A percentile compares a stretch with the other conserved stretches of the same genome.
Conservation (phyloP, 2,113 vertebrate species). For the Spheniscus mendiculus region DNA sequence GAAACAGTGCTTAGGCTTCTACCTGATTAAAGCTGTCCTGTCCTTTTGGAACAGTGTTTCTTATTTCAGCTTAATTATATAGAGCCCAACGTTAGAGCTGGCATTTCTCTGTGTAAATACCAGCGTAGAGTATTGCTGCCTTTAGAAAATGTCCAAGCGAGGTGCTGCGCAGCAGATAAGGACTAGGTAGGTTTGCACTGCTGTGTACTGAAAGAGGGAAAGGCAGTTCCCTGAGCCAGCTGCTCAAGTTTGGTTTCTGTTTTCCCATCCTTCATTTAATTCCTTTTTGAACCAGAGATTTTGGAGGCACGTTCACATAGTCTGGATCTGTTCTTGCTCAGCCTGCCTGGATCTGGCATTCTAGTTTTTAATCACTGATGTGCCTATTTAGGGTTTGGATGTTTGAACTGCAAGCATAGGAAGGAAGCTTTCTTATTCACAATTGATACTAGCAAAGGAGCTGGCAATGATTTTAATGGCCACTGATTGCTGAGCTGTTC, state of each 20-base stretch:
- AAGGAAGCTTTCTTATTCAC: neutral
- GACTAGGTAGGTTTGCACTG: neutral
- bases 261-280: neutral
- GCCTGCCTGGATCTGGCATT: neutral
- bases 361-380: neutral
- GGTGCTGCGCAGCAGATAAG: neutral
- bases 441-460: neutral
- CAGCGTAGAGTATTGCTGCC: neutral
- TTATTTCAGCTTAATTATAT: neutral
- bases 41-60: neutral
- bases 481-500: neutral
- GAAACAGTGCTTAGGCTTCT: neutral
- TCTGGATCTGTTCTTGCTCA: neutral
- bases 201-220: neutral
- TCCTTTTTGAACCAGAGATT: neutral
- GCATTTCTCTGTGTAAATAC: neutral
- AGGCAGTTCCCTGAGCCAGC: neutral
- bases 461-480: neutral
- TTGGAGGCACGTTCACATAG: neutral
- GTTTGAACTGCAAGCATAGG: neutral
- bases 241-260: neutral
- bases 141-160: neutral
- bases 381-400: neutral
- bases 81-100: accelerated
- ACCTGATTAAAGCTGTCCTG: neutral